phyloP scores from a whole-genome alignment of 2,113 vertebrate species.

The Pipra filicauda region DNA sequence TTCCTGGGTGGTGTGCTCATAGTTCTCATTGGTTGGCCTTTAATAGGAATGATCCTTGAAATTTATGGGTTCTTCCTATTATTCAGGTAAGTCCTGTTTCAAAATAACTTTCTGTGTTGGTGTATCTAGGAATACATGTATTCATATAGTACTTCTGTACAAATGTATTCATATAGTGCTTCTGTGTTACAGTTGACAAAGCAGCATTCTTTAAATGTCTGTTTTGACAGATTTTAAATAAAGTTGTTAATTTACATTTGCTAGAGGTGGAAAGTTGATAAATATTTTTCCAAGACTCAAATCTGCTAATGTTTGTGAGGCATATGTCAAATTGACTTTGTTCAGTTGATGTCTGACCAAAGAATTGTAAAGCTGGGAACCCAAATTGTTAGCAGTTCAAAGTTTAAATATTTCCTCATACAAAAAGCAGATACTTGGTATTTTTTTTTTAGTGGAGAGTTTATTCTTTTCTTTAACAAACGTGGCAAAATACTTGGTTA shows the following conservation, averaged over 20 bases:
- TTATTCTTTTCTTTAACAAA: not conserved
- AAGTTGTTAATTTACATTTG: not conserved
- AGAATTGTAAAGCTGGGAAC: not conserved
- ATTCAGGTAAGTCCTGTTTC: constrained; percentile 83
- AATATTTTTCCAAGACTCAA: not conserved
- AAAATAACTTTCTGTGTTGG: not conserved
- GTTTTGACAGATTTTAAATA: not conserved
- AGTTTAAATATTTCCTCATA: not conserved
- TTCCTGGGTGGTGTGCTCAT: constrained; percentile 95
- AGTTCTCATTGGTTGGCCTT: constrained; percentile 95
- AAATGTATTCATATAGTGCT: not conserved
- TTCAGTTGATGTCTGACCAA: not conserved
- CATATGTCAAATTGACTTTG: not conserved
- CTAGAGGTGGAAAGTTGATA: not conserved
- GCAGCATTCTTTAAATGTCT: not conserved
- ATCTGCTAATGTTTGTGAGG: not conserved
- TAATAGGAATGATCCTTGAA: constrained; percentile 94
- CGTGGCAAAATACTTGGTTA: not conserved
- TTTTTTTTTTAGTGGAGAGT: not conserved
- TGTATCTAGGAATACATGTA: not conserved
- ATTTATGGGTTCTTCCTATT: constrained; percentile 96
- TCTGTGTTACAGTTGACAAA: not conserved
- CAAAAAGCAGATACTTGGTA: not conserved
- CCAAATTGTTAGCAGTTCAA: not conserved
- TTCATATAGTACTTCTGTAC: not conserved